Evolutionary conservation across 2,113 vertebrate genomes (phyloP).

Genomic region (Piaya cayana): DNA sequence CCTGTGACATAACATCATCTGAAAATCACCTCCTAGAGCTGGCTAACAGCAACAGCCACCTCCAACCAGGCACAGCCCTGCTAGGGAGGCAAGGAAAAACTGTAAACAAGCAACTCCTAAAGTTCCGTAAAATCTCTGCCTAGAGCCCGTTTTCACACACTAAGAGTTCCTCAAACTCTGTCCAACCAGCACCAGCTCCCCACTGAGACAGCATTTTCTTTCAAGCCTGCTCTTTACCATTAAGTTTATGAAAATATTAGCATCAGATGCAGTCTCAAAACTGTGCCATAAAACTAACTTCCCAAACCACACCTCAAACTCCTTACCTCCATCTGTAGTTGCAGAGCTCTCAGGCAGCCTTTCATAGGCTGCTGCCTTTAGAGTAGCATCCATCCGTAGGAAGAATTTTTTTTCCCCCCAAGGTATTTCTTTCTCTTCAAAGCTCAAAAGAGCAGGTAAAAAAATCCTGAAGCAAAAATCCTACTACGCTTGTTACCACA

Average conservation of each 20-base stretch:
- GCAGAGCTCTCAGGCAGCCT: not conserved
- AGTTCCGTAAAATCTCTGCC: not conserved
- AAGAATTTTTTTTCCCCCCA: not conserved
- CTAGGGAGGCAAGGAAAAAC: not conserved
- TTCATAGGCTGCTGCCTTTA: not conserved
- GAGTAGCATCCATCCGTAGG: not conserved
- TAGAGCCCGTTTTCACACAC: not conserved
- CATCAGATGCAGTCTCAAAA: not conserved
- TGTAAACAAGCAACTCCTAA: not conserved
- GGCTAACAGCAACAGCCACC: not conserved
- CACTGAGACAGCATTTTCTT: no score
- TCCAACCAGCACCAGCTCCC: not conserved
- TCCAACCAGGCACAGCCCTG: rapidly evolving
- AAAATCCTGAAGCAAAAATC: not conserved
- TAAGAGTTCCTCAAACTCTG: not conserved
- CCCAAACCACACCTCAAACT: not conserved
- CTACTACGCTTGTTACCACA: not conserved
- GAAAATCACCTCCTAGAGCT: not conserved
- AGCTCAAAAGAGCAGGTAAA: not conserved
- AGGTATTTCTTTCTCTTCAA: not conserved
- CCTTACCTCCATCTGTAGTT: not conserved
- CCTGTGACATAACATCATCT: not conserved
- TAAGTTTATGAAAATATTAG: not conserved
- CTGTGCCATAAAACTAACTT: no score
- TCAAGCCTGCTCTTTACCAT: not conserved